Evolutionary conservation across 92 coral and sea anemone genomes (phyloP).

Genomic region (Heteractis magnifica): DNA sequence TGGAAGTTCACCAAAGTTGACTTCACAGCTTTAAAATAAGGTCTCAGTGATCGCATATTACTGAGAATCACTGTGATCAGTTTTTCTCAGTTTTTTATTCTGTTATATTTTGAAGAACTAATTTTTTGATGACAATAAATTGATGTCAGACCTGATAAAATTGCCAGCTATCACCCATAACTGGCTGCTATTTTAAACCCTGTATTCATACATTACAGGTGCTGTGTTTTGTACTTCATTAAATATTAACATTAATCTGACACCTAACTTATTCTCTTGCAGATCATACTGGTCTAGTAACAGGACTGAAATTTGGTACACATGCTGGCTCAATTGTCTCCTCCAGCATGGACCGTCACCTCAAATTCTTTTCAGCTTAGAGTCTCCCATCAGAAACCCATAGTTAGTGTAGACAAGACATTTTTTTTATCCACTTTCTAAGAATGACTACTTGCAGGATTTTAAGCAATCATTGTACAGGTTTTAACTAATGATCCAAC

Average conservation of each 20-base stretch:
- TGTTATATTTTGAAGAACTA: too few relatives aligned
- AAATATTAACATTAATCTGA: constrained; percentile 1
- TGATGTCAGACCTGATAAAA: too few relatives aligned
- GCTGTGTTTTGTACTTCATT: background rate
- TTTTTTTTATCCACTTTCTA: background rate
- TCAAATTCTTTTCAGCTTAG: constrained; percentile 81
- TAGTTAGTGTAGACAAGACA: background rate
- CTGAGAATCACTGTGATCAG: too few relatives aligned
- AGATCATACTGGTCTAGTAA: constrained; percentile 91
- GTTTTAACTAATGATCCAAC: background rate
- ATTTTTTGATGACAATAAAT: too few relatives aligned
- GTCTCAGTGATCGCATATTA: too few relatives aligned
- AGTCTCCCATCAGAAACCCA: background rate
- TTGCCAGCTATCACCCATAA: too few relatives aligned
- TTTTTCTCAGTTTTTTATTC: too few relatives aligned
- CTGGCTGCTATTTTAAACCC: background rate
- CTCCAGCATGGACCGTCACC: constrained; percentile 94
- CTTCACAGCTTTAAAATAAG: too few relatives aligned
- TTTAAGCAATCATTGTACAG: background rate
- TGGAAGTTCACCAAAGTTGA: too few relatives aligned
- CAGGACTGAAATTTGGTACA: constrained; percentile 94
- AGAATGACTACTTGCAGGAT: background rate
- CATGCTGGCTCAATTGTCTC: constrained; percentile 90
- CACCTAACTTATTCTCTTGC: constrained; percentile 2
- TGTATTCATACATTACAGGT: background rate